These are phyloP conservation scores for Eolophus roseicapilla DNA, from an alignment of 2,113 vertebrate species.

Conservation along the genomic window DNA sequence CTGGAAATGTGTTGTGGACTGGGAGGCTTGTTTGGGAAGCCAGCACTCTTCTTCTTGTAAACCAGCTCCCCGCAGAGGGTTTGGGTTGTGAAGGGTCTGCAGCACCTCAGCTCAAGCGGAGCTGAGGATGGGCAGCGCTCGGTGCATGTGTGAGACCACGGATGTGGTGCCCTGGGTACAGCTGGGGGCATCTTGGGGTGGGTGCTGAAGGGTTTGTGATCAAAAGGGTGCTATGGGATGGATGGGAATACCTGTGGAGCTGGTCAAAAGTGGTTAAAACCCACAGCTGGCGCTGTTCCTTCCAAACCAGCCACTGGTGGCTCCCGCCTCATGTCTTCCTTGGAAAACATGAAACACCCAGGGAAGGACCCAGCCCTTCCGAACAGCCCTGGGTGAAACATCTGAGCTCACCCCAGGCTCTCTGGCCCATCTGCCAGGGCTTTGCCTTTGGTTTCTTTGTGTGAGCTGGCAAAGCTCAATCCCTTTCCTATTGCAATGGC, in stretches of 20 bases:
- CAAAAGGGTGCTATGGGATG: rapidly evolving
- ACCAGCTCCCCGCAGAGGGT: conserved; percentile 47
- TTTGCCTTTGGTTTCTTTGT: neutral
- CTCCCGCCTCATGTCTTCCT: rapidly evolving
- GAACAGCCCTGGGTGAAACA: rapidly evolving
- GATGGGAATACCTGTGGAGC: neutral
- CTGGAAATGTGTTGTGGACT: conserved; percentile 70
- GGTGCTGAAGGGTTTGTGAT: neutral
- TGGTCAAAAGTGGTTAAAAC: neutral
- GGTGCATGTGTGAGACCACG: rapidly evolving
- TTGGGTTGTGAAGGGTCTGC: neutral
- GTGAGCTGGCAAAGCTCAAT: rapidly evolving
- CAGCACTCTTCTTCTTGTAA: conserved; percentile 71
- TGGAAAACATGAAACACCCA: rapidly evolving
- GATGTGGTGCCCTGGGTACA: rapidly evolving
- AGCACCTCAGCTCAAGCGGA: neutral
- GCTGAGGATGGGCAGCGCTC: neutral
- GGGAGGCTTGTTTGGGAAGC: conserved; percentile 65
- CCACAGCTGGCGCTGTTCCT: rapidly evolving
- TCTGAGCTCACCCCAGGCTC: neutral
- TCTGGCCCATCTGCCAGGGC: neutral
- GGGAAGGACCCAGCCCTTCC: rapidly evolving
- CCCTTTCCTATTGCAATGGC: neutral
- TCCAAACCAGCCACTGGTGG: rapidly evolving
- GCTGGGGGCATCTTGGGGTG: neutral